Evolutionary conservation across 2,888 invertebrate species (phyloP), one percentile per base, ranked within the genome.

Genomic region (Gymnoscelis rufifasciata): DNA sequence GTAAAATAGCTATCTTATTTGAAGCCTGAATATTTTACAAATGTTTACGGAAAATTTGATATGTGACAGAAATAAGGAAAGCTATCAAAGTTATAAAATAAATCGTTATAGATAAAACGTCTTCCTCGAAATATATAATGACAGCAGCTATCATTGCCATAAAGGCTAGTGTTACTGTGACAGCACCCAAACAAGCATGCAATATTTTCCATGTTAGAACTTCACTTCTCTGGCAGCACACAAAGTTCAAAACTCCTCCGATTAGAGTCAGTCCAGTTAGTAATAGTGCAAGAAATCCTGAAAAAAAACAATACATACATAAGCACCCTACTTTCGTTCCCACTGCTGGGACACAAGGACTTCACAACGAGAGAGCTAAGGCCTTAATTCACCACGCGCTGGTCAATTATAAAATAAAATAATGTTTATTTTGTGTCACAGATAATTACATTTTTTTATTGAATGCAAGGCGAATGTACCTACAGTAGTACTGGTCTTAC

Each of bases 231-330:
- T 40, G 41, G 5, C 61, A 50, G 19, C 60, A 62, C 7, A 64
- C 8, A 1, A 77, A 59, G 33, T 71, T 68, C 13, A 65, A 7
- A 0, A 74, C 7, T 14, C 77, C 83, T 30, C 74, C 78, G 13
- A 77, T 14, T 1, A 81, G 60, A 52, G 68, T 79, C 0, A 74
- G 13, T 1, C 64, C 6, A 1, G 79, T 74, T 2, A 77, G 51
- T 4, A 77, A 3, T 61, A 81, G 52, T 4, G 80, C 76, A 7
- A 73, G 27, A 10, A 80, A 47, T 43, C 83, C 83, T 83, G 71
- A 44, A 79, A 67, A 54, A 50, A 1, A 19, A 35, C n/a, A n/a
- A n/a, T n/a, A n/a, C n/a, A n/a, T n/a, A n/a, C n/a, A n/a, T n/a
- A n/a, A n/a, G n/a, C n/a, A n/a, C n/a, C n/a, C n/a, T n/a, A n/a